phyloP scores from a whole-genome alignment of 2,888 invertebrate genomes.

The Mystacides longicornis region DNA sequence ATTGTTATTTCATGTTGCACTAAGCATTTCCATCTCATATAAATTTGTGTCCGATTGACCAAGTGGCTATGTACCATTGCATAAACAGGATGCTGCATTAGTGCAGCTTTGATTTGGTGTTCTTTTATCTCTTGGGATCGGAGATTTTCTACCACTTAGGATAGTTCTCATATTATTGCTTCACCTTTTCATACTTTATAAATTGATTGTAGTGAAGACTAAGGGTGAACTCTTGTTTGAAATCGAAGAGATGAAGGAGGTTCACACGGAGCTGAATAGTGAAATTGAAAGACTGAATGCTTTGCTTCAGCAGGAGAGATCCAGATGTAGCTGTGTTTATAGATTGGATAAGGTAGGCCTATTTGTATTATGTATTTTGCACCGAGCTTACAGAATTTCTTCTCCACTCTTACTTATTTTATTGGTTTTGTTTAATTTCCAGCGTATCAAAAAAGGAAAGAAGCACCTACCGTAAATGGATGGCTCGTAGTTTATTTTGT shows the following conservation, averaged over 20 bases:
- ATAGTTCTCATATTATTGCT: no score
- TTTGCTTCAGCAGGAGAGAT: conserved; percentile 69
- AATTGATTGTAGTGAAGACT: conserved; percentile 59
- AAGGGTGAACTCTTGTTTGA: conserved; percentile 69
- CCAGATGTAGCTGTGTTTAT: conserved; percentile 44
- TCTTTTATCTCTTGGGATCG: no score
- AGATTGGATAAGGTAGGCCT: conserved; percentile 16
- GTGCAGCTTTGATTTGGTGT: no score
- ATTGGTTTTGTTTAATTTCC: background rate
- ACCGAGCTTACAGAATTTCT: no score
- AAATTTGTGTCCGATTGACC: no score
- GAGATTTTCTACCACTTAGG: background rate
- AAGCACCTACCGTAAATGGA: background rate
- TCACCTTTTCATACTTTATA: background rate
- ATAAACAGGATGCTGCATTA: no score
- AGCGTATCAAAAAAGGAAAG: background rate
- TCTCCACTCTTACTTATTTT: background rate
- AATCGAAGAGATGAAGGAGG: conserved; percentile 59
- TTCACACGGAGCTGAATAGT: conserved; percentile 64
- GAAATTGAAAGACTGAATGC: conserved; percentile 61
- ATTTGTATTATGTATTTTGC: no score
- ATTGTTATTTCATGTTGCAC: no score
- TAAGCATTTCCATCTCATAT: no score
- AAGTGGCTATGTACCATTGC: no score
- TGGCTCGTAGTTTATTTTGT: no score